These are phyloP conservation scores for Helicoverpa zea DNA, from an alignment of 1,140 invertebrate species.

Conservation along the genomic window DNA sequence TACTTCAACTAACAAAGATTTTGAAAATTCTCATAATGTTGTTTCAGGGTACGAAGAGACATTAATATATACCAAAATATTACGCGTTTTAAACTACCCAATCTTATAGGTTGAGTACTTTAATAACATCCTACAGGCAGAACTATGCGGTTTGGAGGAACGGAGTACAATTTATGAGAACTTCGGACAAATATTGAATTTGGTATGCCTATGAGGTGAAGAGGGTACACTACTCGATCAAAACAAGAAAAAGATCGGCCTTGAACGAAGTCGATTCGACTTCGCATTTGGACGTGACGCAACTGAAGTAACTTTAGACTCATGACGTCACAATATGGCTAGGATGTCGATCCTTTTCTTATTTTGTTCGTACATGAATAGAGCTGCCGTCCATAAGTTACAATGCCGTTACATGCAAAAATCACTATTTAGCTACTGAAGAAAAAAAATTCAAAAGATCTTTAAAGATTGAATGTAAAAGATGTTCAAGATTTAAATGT, in stretches of 20 bases:
- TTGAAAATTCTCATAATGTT: background rate
- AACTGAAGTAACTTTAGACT: background rate
- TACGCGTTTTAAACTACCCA: background rate
- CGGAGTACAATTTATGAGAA: background rate
- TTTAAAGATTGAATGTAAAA: too few species aligned
- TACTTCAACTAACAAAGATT: background rate
- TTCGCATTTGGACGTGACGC: background rate
- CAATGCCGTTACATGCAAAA: too few species aligned
- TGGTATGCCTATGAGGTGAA: background rate
- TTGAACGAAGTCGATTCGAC: background rate
- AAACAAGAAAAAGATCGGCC: background rate
- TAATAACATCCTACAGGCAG: background rate
- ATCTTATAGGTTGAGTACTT: constrained; percentile 13
- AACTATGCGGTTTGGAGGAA: constrained; percentile 1
- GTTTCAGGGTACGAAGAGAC: background rate
- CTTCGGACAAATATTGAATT: background rate
- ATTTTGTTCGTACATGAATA: background rate
- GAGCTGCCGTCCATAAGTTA: too few species aligned
- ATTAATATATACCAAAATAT: background rate
- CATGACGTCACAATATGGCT: background rate
- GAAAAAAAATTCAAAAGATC: too few species aligned
- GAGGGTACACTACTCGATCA: background rate
- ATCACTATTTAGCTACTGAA: too few species aligned
- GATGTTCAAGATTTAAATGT: too few species aligned
- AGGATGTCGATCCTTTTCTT: background rate